Evolutionary conservation across 2,113 vertebrate genomes (phyloP).

Genomic region (Percina caprodes): DNA sequence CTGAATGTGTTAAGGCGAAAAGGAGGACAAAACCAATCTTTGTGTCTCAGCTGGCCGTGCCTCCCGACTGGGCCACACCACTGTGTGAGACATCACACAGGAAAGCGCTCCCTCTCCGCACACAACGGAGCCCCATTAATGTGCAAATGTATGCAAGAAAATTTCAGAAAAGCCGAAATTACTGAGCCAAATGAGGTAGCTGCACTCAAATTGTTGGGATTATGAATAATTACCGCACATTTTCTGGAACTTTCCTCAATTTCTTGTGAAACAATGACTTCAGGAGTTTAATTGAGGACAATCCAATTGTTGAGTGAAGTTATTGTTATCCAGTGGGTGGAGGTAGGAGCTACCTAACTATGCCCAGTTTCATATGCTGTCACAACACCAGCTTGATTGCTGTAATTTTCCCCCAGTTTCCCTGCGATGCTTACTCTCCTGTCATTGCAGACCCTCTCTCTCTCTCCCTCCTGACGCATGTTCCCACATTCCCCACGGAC

Average conservation of each 20-base stretch:
- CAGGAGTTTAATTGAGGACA: conserved; percentile 79
- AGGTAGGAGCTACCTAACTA: conserved; percentile 30
- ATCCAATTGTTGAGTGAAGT: conserved; percentile 57
- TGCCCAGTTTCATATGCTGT: conserved; percentile 21
- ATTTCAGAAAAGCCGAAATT: conserved; percentile 84
- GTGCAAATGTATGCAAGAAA: conserved; percentile 99
- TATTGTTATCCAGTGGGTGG: conserved; percentile 38
- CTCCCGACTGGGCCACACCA: conserved; percentile 97
- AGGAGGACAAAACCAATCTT: conserved; percentile 99
- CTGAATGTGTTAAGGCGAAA: conserved; percentile 95
- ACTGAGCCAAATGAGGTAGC: conserved; percentile 86
- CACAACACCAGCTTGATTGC: conserved; percentile 7
- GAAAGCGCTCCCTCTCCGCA: conserved; percentile 93
- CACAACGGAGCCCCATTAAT: conserved; percentile 98
- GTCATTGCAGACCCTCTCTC: not conserved
- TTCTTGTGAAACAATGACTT: conserved; percentile 95
- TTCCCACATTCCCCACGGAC: not conserved
- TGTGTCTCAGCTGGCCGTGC: conserved; percentile 97
- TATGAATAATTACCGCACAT: conserved; percentile 98
- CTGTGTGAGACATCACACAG: conserved; percentile 96
- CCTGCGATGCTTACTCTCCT: not conserved
- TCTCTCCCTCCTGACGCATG: not conserved
- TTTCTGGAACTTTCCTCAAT: conserved; percentile 95
- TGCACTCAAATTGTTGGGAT: conserved; percentile 99
- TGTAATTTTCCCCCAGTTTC: not conserved